Percentiles rank a stretch among this genome's conserved stretches.
Conservation (phyloP, 2,113 vertebrate genomes). For the Pelobates fuscus region DNA sequence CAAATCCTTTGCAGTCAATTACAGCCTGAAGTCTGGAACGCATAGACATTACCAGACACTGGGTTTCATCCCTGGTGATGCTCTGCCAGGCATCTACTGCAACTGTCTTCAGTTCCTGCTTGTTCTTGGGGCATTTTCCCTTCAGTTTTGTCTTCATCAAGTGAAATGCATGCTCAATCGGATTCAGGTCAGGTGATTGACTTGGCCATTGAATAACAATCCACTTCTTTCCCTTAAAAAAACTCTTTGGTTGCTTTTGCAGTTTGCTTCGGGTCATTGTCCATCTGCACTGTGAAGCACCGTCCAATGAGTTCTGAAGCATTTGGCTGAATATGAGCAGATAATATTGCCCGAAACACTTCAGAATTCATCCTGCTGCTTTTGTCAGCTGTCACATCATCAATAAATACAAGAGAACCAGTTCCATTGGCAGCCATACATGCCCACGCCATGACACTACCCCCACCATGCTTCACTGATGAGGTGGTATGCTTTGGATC, state of each 20-base stretch:
- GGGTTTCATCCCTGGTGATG: slow-evolving; percentile 40
- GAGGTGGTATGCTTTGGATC: slow-evolving; percentile 16
- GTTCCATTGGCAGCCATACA: slow-evolving; percentile 18
- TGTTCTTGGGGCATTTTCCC: slow-evolving; percentile 1
- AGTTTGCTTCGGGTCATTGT: slow-evolving; percentile 5
- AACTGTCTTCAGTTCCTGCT: slow-evolving; percentile 2
- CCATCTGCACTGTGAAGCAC: slow-evolving; percentile 9
- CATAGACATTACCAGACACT: slow-evolving; percentile 45
- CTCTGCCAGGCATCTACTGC: slow-evolving; percentile 39
- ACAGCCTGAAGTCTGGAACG: slow-evolving; percentile 47
- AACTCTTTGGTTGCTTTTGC: neutral
- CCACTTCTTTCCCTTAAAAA: neutral
- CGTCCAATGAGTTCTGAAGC: neutral
- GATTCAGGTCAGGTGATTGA: neutral
- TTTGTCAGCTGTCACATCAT: slow-evolving; percentile 1
- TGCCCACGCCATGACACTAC: slow-evolving; percentile 5
- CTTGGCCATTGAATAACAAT: neutral
- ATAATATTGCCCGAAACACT: neutral
- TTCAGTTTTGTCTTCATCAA: slow-evolving; percentile 11
- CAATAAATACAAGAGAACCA: neutral
- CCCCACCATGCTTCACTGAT: slow-evolving; percentile 10
- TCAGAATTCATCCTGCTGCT: slow-evolving; percentile 5
- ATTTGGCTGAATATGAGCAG: slow-evolving; percentile 6
- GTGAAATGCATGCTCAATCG: slow-evolving; percentile 3
- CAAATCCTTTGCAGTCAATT: slow-evolving; percentile 40